A percentile compares a stretch with the other conserved stretches of the same genome.
These are phyloP conservation scores for Sanderia malayensis DNA, from an alignment of 30 jellyfish, hydroid and myxozoan species.

Conservation along the genomic window DNA sequence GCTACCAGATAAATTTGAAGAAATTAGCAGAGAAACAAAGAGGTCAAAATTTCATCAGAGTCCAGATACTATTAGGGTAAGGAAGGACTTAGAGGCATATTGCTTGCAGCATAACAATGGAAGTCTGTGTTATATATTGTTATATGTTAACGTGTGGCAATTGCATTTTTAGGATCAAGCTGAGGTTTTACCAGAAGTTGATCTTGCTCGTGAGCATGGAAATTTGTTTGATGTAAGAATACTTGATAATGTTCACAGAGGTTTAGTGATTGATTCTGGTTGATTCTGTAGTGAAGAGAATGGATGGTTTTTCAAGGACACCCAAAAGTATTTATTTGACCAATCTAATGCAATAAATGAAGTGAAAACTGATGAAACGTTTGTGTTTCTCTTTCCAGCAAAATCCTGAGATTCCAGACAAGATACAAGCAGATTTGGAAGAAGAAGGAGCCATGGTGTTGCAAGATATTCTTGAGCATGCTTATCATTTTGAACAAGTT, in stretches of 20 bases:
- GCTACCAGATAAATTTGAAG: conserved; percentile 33
- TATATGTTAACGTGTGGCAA: too few species aligned
- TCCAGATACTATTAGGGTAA: conserved; percentile 1
- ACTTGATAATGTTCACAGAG: background rate
- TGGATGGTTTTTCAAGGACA: too few species aligned
- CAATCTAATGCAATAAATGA: background rate
- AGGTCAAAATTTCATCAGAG: background rate
- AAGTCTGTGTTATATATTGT: too few species aligned
- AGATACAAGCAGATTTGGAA: conserved; percentile 58
- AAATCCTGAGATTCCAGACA: conserved; percentile 68
- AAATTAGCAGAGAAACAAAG: conserved; percentile 34
- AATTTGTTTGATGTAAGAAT: conserved; percentile 72
- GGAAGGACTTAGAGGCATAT: too few species aligned
- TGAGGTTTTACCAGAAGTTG: conserved; percentile 64
- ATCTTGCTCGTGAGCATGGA: conserved; percentile 74
- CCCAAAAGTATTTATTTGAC: background rate
- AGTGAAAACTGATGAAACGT: background rate
- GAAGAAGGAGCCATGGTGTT: conserved; percentile 73
- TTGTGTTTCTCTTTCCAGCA: conserved; percentile 23
- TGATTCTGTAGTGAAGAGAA: background rate
- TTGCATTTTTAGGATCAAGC: conserved; percentile 61
- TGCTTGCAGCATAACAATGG: too few species aligned
- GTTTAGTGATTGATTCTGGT: too few species aligned
- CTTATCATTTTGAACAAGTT: conserved; percentile 92
- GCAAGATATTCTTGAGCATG: conserved; percentile 81